Base-by-base conservation (phyloP, 1,140 invertebrate species). In the Plectrocnemia conspersa region DNA sequence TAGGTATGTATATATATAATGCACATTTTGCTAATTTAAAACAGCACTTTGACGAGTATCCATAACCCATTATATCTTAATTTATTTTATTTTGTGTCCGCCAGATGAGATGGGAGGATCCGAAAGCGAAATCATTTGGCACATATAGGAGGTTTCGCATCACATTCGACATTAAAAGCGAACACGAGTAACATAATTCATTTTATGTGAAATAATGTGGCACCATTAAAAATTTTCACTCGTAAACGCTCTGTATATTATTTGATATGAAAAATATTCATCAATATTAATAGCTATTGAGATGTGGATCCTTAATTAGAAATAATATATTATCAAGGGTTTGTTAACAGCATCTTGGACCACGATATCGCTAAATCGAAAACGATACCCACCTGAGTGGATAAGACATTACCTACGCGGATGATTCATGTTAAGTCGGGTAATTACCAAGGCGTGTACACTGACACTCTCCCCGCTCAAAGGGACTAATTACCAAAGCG, bases 391-490 rank as follows among this genome's bases (percentile, higher is more conserved):
- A 38, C 35, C 18, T 10, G 10, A 15, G 35, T 38, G 35, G 35
- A 38, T 16, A 38, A 9, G 35, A 45, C n/a, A 24, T 22, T 35
- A 50, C 10, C 22, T 21, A 15, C 18, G 19, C 16, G 47, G 40
- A 29, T 50, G 47, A 50, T 50, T 50, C 47, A 50, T 50, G 47
- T 50, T 27, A 18, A 24, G 27, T 22, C 47, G 33, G 27, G 47
- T 27, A 50, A 50, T 50, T 50, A 50, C 33, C 33, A 38, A 38
- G 24, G 9, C 32, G 19, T n/a, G n/a, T 3, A 38, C 47, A 18
- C 47, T 15, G 35, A 38, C 35, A 38, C 35, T 38, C 35, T 38
- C 47, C 47, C 25, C 38, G n/a, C 25, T 5, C 23, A 13, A 16
- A 24, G 11, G 7, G 18, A 19, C 47, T 50, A 50, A 50, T 50